Evolutionary conservation across 2,797 vertebrate species (phyloP), one percentile per base, ranked within the genome.

Genomic region (Sternarchorhynchus goeldii): DNA sequence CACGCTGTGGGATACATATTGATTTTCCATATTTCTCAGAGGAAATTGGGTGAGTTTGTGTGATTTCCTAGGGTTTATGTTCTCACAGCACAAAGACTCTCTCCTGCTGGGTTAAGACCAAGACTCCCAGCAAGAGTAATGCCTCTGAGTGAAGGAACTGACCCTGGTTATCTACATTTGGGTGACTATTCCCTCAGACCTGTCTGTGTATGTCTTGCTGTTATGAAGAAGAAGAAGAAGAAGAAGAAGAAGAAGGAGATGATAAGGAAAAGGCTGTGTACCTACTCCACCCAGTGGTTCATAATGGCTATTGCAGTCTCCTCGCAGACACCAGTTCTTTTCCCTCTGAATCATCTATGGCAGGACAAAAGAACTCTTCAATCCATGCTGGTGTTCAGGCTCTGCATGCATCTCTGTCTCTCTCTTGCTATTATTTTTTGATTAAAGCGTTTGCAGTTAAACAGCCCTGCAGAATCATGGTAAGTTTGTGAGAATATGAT

Each of bases 271-370:
- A 25, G 25, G 25, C 25, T 25, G 25, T 25, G 25, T 25, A 25
- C 25, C 34, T 39, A n/a, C 20, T 17, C 76, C 68, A 78, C 21
- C 59, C 17, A 78, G 60, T 78, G 76, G 76, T 65, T 41, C 34
- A 31, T 25, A 12, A 39, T 2, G 2, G 4, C 29, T 25, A 60
- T 21, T 16, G 36, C 59, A 57, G 5, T 56, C 8, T 73, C 5
- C 5, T 16, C 17, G n/a, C 10, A 25, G 6, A 1, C 34, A 20
- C 32, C 18, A 2, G 63, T n/a, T 41, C 12, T 5, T 50, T 2
- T 18, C 50, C 8, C 16, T 53, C 1, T 68, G 36, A 53, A 68
- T 18, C 25, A 68, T 41, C 12, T 50, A 12, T 25, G 6, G 31
- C 66, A 53, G 16, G 16, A 65, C 6, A 53, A 69, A 53, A 50